Base-by-base conservation (phyloP, 2,797 vertebrate genomes). In the Neosilurus hyrtlii region DNA sequence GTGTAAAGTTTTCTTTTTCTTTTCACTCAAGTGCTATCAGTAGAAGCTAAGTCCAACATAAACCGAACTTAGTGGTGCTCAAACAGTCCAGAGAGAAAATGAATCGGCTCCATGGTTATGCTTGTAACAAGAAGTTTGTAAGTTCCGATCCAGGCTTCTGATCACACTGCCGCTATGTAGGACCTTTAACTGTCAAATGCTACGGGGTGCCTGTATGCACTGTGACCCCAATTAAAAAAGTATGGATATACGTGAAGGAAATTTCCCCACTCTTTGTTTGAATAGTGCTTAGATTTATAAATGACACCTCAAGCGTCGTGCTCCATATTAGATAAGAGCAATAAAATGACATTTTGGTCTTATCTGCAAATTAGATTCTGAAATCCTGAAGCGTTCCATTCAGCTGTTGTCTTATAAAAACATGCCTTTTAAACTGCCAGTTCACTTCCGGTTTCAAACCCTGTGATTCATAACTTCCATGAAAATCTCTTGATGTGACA, bases 371-470 rank as follows among this genome's bases (percentile, higher is more conserved):
- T 63, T 78, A 26, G 75, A 51, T 63, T 51, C 35, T 5, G 56
- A 62, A 35, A 77, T 49, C 74, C 57, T 51, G 14, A 43, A 24
- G 37, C 74, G n/a, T n/a, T n/a, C 37, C 30, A 10, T 63, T 77
- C 14, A 62, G 4, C n/a, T 78, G 7, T 52, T 79, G 24, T 62
- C 51, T 78, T 79, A 78, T 65, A 63, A 14, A 63, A 26, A 52
- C 15, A 51, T 20, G 12, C 14, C 12, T 61, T 22, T 43, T 76
- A 51, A 49, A 62, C 10, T n/a, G 56, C 8, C 54, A 56, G 4
- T 61, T 37, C 8, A 76, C 59, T 43, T 78, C 11, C n/a, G 1
- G 59, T 76, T 43, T 61, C 12, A 22, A 65, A 79, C 51, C 14
- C 62, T 65, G 62, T n/a, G 30, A 66, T 75, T 65, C 30, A 12